Conservation (phyloP, 23 tunicate genomes). For the Phallusia fumigata region DNA sequence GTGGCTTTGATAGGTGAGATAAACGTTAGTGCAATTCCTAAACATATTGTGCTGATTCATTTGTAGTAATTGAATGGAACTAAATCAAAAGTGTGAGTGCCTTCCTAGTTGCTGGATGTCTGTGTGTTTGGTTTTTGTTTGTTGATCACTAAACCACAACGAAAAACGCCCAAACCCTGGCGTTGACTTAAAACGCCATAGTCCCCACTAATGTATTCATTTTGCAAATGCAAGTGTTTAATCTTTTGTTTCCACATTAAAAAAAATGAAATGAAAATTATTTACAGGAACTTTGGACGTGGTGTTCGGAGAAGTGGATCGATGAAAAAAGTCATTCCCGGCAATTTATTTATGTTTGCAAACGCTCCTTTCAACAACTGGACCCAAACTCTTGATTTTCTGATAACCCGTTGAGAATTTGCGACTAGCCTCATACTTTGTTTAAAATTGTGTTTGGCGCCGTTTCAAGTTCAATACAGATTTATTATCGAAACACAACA, state of each 20-base stretch:
- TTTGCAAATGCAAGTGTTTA: background rate
- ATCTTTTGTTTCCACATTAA: background rate
- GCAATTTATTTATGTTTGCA: background rate
- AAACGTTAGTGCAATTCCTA: background rate
- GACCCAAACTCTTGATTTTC: too few species aligned
- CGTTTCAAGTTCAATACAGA: too few species aligned
- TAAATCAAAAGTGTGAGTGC: too few species aligned
- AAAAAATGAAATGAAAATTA: background rate
- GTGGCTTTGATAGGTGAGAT: constrained; percentile 83
- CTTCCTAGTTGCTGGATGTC: too few species aligned
- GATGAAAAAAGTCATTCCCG: constrained; percentile 32
- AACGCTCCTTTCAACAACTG: background rate
- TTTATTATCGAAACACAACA: too few species aligned
- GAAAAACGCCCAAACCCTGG: background rate
- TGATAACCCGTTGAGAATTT: too few species aligned
- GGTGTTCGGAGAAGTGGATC: constrained; percentile 97
- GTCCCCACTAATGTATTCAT: too few species aligned
- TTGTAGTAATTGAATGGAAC: too few species aligned
- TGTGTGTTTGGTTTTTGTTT: too few species aligned
- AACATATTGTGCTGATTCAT: background rate
- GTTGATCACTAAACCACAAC: too few species aligned
- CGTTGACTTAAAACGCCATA: background rate
- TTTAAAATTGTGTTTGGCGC: too few species aligned
- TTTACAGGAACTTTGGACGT: constrained; percentile 92
- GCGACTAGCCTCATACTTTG: too few species aligned